Conservation (phyloP, 1,140 invertebrate species). For the Sogatella furcifera region DNA sequence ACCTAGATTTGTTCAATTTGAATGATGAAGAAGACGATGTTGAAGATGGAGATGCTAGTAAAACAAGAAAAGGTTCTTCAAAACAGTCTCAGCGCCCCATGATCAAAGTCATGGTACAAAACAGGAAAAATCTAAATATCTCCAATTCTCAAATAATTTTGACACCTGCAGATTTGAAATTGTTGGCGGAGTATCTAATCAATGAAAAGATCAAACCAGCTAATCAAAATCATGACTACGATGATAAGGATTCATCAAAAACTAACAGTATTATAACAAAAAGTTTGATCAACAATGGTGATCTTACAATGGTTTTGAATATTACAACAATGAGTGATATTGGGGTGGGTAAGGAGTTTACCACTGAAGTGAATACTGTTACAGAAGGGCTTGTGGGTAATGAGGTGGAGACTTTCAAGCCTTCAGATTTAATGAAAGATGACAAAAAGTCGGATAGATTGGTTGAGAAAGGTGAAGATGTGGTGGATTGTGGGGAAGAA, state of each 20-base stretch:
- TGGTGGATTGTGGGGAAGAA: too few relatives aligned
- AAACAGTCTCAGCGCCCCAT: neutral
- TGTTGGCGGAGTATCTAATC: slow-evolving; percentile 14
- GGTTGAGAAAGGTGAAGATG: too few relatives aligned
- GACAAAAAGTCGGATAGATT: neutral
- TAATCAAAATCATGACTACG: neutral
- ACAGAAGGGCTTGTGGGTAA: neutral
- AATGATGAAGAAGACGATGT: neutral
- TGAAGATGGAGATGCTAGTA: neutral
- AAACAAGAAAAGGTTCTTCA: neutral
- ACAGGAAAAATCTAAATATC: neutral
- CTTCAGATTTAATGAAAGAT: neutral
- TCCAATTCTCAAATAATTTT: slow-evolving; percentile 8
- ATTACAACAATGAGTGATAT: neutral
- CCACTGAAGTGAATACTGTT: neutral
- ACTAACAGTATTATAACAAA: neutral
- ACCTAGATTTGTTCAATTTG: neutral
- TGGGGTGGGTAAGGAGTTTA: neutral
- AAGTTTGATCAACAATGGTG: neutral
- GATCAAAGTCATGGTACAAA: neutral
- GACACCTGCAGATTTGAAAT: slow-evolving; percentile 14
- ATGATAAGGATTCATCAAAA: neutral
- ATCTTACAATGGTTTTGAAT: neutral
- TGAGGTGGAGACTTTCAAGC: neutral
- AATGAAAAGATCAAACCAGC: slow-evolving; percentile 13